Evolutionary conservation across 2,797 vertebrate species (phyloP), one percentile per base, ranked within the genome.

Genomic region (Artibeus jamaicensis): DNA sequence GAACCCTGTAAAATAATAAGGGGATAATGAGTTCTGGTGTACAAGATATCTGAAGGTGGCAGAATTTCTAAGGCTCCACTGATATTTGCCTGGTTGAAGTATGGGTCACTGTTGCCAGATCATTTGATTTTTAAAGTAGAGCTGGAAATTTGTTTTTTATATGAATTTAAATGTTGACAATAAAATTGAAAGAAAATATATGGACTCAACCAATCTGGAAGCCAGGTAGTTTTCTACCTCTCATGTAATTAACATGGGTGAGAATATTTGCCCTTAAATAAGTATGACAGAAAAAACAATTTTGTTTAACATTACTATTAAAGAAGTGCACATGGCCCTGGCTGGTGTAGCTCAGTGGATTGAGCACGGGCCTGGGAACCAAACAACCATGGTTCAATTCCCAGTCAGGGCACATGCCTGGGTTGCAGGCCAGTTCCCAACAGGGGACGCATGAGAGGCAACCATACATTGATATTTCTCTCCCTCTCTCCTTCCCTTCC

Each of bases 131-230:
- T 91, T 82, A 14, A 89, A 59, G 12, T 91, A 53, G 76, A 95
- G 22, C 22, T 92, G 12, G n/a, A 96, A 71, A 77, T 87, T 87
- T 42, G 74, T 70, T 74, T 86, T 79, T 79, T 88, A 71, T 59
- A 53, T 89, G 37, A 91, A 94, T 88, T 95, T 94, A 85, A 91
- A 44, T 95, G 2, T 57, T 86, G 62, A 26, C 62, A 83, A 14
- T 86, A 70, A 65, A 65, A 65, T n/a, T n/a, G 32, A n/a, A 65
- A 32, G 71, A 89, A 85, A 89, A 95, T 50, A 29, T 57, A 37
- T 68, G 29, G 62, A 68, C 4, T 14, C 48, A 90, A 76, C 82
- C 88, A 95, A 93, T 86, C 39, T 94, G 70, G 46, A 95, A 84
- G 48, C 46, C 44, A 88, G 21, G 44, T 93, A 91, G 78, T 90